Base-by-base conservation (phyloP, 2,888 invertebrate species). In the Isotomurus palustris region DNA sequence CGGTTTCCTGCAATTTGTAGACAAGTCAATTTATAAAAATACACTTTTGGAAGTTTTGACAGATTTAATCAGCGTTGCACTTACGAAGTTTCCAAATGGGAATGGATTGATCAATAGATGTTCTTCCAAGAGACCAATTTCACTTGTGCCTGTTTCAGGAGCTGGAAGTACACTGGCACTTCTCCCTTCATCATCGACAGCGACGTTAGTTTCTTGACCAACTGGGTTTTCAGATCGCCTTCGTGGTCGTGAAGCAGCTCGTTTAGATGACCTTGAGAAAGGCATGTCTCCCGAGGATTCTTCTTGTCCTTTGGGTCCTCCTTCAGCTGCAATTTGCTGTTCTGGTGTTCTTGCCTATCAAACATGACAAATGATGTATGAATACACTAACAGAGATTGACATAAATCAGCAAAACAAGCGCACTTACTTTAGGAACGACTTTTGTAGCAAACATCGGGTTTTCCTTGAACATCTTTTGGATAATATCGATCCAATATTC, bases 171-270 rank as follows among this genome's bases (percentile, higher is more conserved):
- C 12, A 12, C 51, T 52, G 28, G 41, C 53, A 21, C 53, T 59
- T 19, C 62, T 35, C 8, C 56, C 55, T 43, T 64, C 67, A 25
- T 69, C 69, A 21, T 67, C 65, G 10, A 65, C 58, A 12, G 65
- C 66, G 25, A 65, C 56, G 19, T 52, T 64, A 1, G 65, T 43
- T 35, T 69, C 67, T 41, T 63, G 53, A 5, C 57, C 63, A 17
- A 61, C 58, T 22, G 69, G 56, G 45, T 66, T 66, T 12, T 51
- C 55, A 19, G 63, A 41, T 25, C 64, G 58, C 19, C 65, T 54
- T 1, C 67, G 54, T 0, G 67, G 69, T 14, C 64, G 56, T 1
- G 69, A 66, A 2, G 69, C 63, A 4, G 67, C 66, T 29, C 69
- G 47, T 17, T 58, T 55, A 2, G 69, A 68, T 1, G 60, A 54